phyloP scores from a whole-genome alignment of 1,140 invertebrate genomes.

The Pogonomyrmex barbatus region DNA sequence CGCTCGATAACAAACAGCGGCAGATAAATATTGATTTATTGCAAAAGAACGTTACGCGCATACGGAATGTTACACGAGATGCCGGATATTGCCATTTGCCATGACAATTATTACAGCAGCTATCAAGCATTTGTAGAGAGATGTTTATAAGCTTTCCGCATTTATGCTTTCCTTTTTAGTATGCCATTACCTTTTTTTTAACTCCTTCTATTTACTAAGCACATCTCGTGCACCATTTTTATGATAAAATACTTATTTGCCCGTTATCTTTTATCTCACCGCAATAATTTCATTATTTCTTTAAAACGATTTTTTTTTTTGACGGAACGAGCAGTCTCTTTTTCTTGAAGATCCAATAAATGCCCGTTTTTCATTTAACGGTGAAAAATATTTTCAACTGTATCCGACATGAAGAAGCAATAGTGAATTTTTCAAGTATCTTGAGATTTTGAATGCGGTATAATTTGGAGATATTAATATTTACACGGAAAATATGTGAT shows the following conservation, averaged over 20 bases:
- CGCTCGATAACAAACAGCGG: constrained; percentile 23
- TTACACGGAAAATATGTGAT: neutral
- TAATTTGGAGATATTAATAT: neutral
- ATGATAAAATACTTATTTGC: neutral
- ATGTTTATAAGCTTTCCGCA: constrained; percentile 25
- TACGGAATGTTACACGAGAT: neutral
- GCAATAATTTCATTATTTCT: constrained; percentile 22
- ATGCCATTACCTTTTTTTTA: constrained; percentile 1
- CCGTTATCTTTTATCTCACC: neutral
- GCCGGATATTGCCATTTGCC: constrained; percentile 6
- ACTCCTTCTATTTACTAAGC: neutral
- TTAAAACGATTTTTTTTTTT: constrained; percentile 19
- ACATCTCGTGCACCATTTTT: neutral
- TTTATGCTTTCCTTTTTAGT: constrained; percentile 15
- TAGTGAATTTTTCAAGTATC: neutral
- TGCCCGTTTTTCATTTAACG: neutral
- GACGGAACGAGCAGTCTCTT: neutral
- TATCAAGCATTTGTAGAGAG: constrained; percentile 10
- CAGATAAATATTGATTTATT: constrained; percentile 53
- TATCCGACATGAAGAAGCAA: neutral
- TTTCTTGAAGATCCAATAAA: neutral
- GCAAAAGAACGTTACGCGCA: constrained; percentile 13
- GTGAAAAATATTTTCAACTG: neutral
- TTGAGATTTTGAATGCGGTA: neutral
- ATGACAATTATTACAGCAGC: constrained; percentile 28